Evolutionary conservation across 2,888 invertebrate species (phyloP).

Genomic region (Phrixothrix hirtus): DNA sequence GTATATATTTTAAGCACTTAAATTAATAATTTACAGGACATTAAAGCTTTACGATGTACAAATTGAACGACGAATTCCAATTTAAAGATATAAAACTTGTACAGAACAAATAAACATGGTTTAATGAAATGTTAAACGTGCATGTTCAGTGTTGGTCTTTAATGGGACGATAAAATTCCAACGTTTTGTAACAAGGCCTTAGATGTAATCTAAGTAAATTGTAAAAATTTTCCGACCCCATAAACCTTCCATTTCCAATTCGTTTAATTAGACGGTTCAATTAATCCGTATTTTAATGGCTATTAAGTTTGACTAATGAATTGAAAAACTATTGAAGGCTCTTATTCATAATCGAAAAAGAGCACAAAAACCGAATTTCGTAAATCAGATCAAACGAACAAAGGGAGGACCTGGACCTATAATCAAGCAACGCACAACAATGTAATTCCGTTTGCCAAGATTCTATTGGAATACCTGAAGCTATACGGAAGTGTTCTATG

Average conservation of each 20-base stretch:
- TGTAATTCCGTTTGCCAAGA: neutral
- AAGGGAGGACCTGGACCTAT: too few species aligned
- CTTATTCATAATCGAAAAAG: too few species aligned
- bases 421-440: too few species aligned
- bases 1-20: neutral
- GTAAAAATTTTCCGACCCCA: too few species aligned
- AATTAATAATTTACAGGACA: neutral
- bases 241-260: too few species aligned
- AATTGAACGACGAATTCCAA: neutral
- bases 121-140: neutral
- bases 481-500: constrained; percentile 6
- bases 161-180: neutral
- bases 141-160: neutral
- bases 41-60: neutral
- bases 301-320: too few species aligned
- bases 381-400: too few species aligned
- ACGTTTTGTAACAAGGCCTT: neutral
- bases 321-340: too few species aligned
- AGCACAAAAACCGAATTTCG: too few species aligned
- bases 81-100: neutral
- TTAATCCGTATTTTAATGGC: too few species aligned
- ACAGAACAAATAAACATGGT: neutral
- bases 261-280: too few species aligned
- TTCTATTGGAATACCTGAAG: neutral
- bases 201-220: too few species aligned